A percentile compares a stretch with the other conserved stretches of the same genome.
Evolutionary conservation across 2,797 vertebrate genomes (phyloP).

Genomic region (Xyrichtys novacula): DNA sequence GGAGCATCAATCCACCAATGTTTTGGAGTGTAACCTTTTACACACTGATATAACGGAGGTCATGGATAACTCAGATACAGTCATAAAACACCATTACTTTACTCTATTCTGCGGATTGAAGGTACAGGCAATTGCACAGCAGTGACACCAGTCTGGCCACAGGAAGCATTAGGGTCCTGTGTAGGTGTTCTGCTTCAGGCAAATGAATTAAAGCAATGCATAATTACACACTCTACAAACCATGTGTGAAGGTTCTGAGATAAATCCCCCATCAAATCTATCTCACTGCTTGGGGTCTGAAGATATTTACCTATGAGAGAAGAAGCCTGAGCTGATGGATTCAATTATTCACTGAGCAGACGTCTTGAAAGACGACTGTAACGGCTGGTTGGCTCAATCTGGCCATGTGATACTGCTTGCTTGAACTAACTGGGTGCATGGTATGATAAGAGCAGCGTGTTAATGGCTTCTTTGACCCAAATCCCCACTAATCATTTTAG

Average conservation of each 20-base stretch:
- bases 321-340: slow-evolving; percentile 29
- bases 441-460: slow-evolving; percentile 50
- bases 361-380: slow-evolving; percentile 36
- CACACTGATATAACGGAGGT: too few species aligned
- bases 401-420: slow-evolving; percentile 45
- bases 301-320: slow-evolving; percentile 18
- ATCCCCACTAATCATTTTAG: slow-evolving; percentile 79
- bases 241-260: slow-evolving; percentile 41
- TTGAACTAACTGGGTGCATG: slow-evolving; percentile 47
- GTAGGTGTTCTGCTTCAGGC: slow-evolving; percentile 11
- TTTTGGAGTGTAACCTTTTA: not conserved
- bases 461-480: slow-evolving; percentile 73
- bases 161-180: not conserved
- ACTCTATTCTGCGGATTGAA: not conserved
- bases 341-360: slow-evolving; percentile 53
- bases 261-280: slow-evolving; percentile 42
- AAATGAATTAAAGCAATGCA: slow-evolving; percentile 39
- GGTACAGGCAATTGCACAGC: not conserved
- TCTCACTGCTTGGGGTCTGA: slow-evolving; percentile 7
- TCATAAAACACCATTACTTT: not conserved
- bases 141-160: not conserved
- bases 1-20: not conserved
- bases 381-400: slow-evolving; percentile 41
- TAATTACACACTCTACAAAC: slow-evolving; percentile 61
- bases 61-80: not conserved